Evolutionary conservation across 2,888 invertebrate genomes (phyloP), one percentile per base, ranked within the genome.

Genomic region (Brenthis ino): DNA sequence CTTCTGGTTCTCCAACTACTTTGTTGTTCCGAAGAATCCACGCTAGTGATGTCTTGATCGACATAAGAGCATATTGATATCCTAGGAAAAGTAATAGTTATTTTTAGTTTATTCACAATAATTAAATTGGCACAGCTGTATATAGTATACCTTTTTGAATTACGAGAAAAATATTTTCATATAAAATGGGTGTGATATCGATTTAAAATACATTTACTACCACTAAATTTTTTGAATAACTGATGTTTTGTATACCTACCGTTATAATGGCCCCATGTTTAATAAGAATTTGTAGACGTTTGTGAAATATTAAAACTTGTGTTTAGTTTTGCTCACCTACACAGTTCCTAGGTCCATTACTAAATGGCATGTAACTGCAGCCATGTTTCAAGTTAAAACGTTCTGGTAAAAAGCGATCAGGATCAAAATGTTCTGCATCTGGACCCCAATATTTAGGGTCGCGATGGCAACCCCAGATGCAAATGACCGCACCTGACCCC

Each of bases 341-440:
- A 74, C 94, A 94, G 76, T 93, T 93, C 69, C 94, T 85, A 0
- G 93, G 91, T 16, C 94, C 94, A 67, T 79, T 88, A 73, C 93
- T 93, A 68, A 94, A 94, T 0, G 94, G 94, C 82, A 94, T 85
- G 70, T 79, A 94, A 68, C 88, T 85, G 76, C 91, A 93, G 5
- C 91, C 72, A 68, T 91, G 82, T 12, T 83, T 75, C 56, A 85
- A 76, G 8, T 88, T 84, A n/a, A 83, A 84, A 71, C 91, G 82
- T 76, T 95, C 94, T 0, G 94, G 93, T 54, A 93, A 77, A 79
- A 95, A 95, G 67, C 95, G 82, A 74, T 95, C 94, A 0, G 95
- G 95, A 77, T 95, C 93, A 76, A 95, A 95, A 56, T 86, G 85
- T 28, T 94, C 93, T 0, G 95, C 94, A 66, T 95, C 89, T 0